Evolutionary conservation across 2,113 vertebrate genomes (phyloP).

Genomic region (Silurus asotus): DNA sequence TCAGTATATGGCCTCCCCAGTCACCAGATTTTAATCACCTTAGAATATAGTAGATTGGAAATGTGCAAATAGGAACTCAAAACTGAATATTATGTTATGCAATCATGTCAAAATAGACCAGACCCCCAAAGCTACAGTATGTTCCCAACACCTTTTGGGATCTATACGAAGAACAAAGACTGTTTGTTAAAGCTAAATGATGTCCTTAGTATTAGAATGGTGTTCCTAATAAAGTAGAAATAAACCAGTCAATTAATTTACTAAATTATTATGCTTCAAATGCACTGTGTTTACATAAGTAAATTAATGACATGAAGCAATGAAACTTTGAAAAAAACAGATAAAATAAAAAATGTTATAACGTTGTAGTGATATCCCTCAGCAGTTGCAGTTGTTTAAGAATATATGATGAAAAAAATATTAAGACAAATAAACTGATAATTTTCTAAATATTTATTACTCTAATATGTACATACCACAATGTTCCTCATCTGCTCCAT

Average conservation of each 20-base stretch:
- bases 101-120: not conserved
- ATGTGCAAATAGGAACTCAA: not conserved
- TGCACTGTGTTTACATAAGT: not conserved
- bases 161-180: not conserved
- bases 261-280: not conserved
- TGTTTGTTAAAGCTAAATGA: not conserved
- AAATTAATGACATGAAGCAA: not conserved
- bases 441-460: not conserved
- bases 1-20: too few species aligned
- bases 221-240: not conserved
- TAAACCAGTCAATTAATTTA: not conserved
- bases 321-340: not conserved
- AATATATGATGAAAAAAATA: not conserved
- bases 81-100: not conserved
- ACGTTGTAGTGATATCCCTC: not conserved
- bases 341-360: not conserved
- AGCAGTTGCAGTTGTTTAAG: not conserved
- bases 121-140: not conserved
- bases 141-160: not conserved
- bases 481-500: constrained; percentile 75
- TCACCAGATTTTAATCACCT: too few species aligned
- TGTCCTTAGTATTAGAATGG: not conserved
- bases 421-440: not conserved
- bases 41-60: not conserved
- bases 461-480: constrained; percentile 58